Base-by-base conservation (phyloP, 2,888 invertebrate genomes). In the Xanthorhoe designata region DNA sequence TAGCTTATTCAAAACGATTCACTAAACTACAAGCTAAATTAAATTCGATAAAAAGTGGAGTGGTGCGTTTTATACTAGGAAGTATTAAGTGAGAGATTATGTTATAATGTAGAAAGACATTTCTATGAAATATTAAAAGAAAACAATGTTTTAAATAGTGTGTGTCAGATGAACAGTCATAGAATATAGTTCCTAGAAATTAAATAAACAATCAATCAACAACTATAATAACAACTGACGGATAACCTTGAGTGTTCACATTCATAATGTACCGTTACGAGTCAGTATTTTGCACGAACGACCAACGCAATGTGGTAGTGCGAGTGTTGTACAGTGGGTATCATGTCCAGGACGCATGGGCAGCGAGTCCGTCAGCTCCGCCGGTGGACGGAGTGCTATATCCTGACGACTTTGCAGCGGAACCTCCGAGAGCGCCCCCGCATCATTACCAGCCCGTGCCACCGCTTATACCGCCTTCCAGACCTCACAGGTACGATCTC, bases 391-490 rank as follows among this genome's bases (percentile, higher is more conserved):
- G 90, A 15, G 94, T 95, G 29, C 83, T 94, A 52, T 95, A 95
- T 83, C 95, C 95, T 0, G 95, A 95, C 75, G 95, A 95, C 85
- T 95, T 95, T 79, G 95, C 95, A 1, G 87, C 90, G 1, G 91
- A 94, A 74, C 90, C 94, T n/a, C 90, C 94, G 64, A 89, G 94
- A 6, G 89, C 91, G 42, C 91, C 92, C 0, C 72, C 91, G 0
- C 89, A 88, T 57, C 85, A 88, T 72, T 92, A 91, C 78, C 81
- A 84, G 61, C 89, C 91, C 8, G 84, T 75, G 29, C 90, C 91
- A 45, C 91, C 92, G 19, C 86, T 91, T 60, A 94, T 91, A 84
- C 93, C 89, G 35, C 92, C 90, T 2, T 85, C 87, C 0, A 78
- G 81, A 64, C 88, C 86, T 6, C 83, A 75, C 35, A 79, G 74